These are phyloP conservation scores for Acleris emargana DNA, from an alignment of 2,888 invertebrate genomes.

Conservation along the genomic window DNA sequence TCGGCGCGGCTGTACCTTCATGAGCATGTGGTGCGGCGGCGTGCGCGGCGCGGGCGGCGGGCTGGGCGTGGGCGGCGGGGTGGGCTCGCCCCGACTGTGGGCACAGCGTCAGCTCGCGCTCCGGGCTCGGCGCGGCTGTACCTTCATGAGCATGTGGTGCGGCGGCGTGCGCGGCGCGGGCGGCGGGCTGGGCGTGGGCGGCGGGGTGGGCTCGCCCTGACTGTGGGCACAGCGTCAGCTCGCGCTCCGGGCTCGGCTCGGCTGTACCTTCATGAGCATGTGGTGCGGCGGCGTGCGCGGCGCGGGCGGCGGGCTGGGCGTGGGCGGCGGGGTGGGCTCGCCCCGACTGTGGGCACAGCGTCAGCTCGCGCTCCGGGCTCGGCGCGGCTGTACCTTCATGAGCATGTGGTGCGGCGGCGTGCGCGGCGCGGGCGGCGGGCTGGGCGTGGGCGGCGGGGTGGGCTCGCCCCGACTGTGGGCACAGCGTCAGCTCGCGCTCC, in stretches of 20 bases:
- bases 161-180: conserved; percentile 54
- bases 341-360: conserved; percentile 83
- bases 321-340: conserved; percentile 84
- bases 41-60: conserved; percentile 63
- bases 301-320: conserved; percentile 71
- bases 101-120: conserved; percentile 88
- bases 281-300: conserved; percentile 46
- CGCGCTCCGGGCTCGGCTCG: conserved; percentile 86
- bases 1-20: conserved; percentile 81
- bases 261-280: conserved; percentile 77
- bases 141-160: conserved; percentile 71
- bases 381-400: conserved; percentile 80
- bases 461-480: conserved; percentile 78
- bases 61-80: conserved; percentile 82
- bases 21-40: conserved; percentile 57
- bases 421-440: conserved; percentile 64
- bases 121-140: conserved; percentile 84
- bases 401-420: conserved; percentile 55
- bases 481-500: conserved; percentile 87
- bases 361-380: conserved; percentile 87
- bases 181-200: conserved; percentile 79
- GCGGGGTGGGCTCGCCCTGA: conserved; percentile 84
- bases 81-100: conserved; percentile 74
- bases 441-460: conserved; percentile 82
- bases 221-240: conserved; percentile 86